Conservation (phyloP, 2,797 vertebrate species). For the Pseudochirops corinnae region DNA sequence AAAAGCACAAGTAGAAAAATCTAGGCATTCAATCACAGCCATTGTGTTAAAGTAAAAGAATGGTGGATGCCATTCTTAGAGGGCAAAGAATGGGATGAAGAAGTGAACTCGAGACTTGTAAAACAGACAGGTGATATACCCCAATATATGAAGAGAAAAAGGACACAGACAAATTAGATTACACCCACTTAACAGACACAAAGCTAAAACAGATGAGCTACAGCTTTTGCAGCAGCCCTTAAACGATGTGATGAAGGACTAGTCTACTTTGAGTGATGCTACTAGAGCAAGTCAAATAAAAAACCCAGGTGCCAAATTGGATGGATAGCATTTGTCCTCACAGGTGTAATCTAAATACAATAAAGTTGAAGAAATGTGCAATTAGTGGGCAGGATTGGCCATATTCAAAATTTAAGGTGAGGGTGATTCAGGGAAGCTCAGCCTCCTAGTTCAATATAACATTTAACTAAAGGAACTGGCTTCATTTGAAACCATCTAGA, state of each 20-base stretch:
- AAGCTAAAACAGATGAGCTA: conserved; percentile 21
- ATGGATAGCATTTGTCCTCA: neutral
- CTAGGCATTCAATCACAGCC: conserved; percentile 97
- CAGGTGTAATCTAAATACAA: conserved; percentile 92
- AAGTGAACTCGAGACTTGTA: conserved; percentile 86
- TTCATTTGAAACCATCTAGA: neutral
- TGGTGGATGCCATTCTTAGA: conserved; percentile 91
- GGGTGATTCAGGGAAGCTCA: neutral
- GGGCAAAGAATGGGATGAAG: conserved; percentile 89
- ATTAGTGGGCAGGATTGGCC: conserved; percentile 58
- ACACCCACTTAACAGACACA: conserved; percentile 84
- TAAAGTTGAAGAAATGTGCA: conserved; percentile 89
- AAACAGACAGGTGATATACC: conserved; percentile 86
- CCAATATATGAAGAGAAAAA: conserved; percentile 74
- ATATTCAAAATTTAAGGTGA: neutral
- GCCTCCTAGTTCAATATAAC: conserved; percentile 50
- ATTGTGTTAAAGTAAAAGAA: conserved; percentile 91
- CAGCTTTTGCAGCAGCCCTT: neutral
- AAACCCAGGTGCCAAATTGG: neutral
- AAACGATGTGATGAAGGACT: neutral
- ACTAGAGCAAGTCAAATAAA: neutral
- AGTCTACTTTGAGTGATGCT: neutral
- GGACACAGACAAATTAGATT: conserved; percentile 88
- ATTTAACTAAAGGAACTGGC: neutral
- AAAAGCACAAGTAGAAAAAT: conserved; percentile 99